These are phyloP conservation scores for Leptinotarsa haldemani DNA, from an alignment of 2,888 invertebrate species.

Conservation along the genomic window DNA sequence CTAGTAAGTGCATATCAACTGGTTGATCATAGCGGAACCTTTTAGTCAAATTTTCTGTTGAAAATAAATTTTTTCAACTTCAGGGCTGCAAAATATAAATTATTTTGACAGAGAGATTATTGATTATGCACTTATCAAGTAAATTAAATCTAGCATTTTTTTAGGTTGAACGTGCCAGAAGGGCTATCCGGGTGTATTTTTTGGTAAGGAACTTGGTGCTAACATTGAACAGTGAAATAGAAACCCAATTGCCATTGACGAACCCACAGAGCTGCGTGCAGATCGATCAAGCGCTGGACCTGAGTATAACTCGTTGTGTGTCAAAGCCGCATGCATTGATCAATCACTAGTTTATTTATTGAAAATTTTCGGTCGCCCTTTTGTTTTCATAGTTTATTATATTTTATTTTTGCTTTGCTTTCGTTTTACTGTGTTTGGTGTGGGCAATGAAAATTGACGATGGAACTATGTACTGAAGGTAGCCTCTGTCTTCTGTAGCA, in stretches of 20 bases:
- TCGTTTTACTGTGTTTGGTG: conserved; percentile 12
- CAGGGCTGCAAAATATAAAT: too few relatives aligned
- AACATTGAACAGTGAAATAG: conserved; percentile 82
- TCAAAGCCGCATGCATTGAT: conserved; percentile 59
- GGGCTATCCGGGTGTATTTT: conserved; percentile 94
- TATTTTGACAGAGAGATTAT: too few relatives aligned
- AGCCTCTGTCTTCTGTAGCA: too few relatives aligned
- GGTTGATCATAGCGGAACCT: too few relatives aligned
- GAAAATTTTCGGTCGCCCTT: conserved; percentile 29
- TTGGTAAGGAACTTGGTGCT: conserved; percentile 85
- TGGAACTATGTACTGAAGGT: neutral
- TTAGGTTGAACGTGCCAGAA: conserved; percentile 85
- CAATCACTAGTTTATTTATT: conserved; percentile 55
- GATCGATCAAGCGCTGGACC: conserved; percentile 93
- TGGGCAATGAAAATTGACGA: neutral
- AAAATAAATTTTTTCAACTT: too few relatives aligned
- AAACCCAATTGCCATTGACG: conserved; percentile 89
- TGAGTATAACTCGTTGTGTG: conserved; percentile 79
- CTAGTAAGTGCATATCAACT: too few relatives aligned
- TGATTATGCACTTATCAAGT: too few relatives aligned
- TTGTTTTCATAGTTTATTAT: conserved; percentile 28
- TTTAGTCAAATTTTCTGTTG: too few relatives aligned
- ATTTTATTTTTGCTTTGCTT: conserved; percentile 14
- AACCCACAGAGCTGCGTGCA: conserved; percentile 90
- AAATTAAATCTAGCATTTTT: conserved; percentile 38